Evolutionary conservation across 2,888 invertebrate species (phyloP), one percentile per base, ranked within the genome.

Genomic region (Cistogaster globosa): DNA sequence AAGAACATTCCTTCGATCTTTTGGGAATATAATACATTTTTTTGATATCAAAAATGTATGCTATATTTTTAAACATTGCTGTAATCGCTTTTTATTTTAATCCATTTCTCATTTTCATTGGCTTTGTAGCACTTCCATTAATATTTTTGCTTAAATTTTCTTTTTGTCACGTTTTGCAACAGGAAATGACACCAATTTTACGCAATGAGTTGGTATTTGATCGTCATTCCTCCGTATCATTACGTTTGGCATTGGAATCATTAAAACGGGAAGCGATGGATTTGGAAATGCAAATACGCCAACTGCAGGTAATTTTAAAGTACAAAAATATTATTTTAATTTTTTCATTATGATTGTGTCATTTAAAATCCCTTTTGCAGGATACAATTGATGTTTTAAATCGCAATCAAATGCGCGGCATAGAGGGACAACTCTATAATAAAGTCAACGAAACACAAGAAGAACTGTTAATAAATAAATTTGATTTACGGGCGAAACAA

Each of bases 401-500:
- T 87, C 95, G 98, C 88, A 95, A 97, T 91, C 98, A 98, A 91
- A 93, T 93, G 87, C 93, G 96, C 76, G 95, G 95, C 85, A 93
- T 97, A 87, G 98, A 98, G 92, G 96, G 96, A 87, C 96, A 96
- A 90, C 94, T 97, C 83, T 97, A 96, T 93, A 97, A 96, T 92
- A 98, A 98, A 94, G 98, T 97, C 88, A 98, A 98, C 92, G 98
- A 98, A 93, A 94, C 98, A 74, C 97, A 98, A 93, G 98, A 98
- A 93, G 98, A 98, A 90, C 96, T 98, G 91, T 97, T 98, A 87
- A 94, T 97, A 94, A 98, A 98, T 93, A 95, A 97, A 90, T 98
- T 98, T 93, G 98, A 98, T 94, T 95, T 98, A 88, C 95, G 97
- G 88, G 96, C 98, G 71, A 97, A 98, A 63, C 97, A 97, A 92